Percentiles rank a stretch among this genome's conserved stretches.
phyloP scores from a whole-genome alignment of 2,888 invertebrate genomes.

The Stenotaenia linearis region DNA sequence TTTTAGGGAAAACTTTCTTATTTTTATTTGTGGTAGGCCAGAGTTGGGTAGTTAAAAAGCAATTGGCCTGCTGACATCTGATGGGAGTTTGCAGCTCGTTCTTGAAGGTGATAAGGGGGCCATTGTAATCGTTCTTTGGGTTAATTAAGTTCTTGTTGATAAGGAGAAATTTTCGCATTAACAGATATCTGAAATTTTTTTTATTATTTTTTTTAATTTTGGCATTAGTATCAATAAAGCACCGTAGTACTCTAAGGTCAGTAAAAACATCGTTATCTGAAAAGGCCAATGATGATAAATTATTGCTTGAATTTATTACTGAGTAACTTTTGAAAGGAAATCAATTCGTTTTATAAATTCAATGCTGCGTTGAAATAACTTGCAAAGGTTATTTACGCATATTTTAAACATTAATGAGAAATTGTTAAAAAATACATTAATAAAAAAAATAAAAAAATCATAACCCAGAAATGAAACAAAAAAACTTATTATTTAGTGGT shows the following conservation, averaged over 20 bases:
- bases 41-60: constrained; percentile 19
- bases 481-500: not conserved
- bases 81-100: constrained; percentile 20
- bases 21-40: constrained; percentile 17
- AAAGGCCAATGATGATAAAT: not conserved
- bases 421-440: no score
- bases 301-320: not conserved
- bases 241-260: not conserved
- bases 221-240: not conserved
- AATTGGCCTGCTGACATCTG: constrained; percentile 24
- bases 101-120: constrained; percentile 11
- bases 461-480: not conserved
- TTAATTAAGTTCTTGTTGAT: constrained; percentile 24
- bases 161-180: not conserved
- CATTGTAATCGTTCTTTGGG: constrained; percentile 20
- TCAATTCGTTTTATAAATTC: no score
- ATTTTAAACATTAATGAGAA: not conserved
- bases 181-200: not conserved
- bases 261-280: not conserved
- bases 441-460: no score
- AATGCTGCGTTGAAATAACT: not conserved
- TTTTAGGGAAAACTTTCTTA: constrained; percentile 16
- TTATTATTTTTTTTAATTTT: not conserved
- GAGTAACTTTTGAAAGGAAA: not conserved
- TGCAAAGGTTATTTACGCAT: not conserved